A percentile compares a stretch with the other conserved stretches of the same genome.
These are phyloP conservation scores for Pocillopora grandis DNA, from an alignment of 92 coral and sea anemone species.

Conservation along the genomic window DNA sequence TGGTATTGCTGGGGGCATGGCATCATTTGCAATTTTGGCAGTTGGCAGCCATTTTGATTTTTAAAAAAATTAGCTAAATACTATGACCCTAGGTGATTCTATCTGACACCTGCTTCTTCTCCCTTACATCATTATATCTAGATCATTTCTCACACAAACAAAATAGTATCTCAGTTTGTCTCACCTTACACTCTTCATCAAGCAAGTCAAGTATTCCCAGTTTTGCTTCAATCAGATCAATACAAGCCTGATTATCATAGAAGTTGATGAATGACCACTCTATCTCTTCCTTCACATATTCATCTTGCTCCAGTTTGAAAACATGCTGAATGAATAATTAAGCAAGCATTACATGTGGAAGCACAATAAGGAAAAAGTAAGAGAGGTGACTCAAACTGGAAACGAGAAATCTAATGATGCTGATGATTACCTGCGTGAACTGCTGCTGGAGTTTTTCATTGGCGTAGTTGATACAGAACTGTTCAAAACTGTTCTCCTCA, in stretches of 20 bases:
- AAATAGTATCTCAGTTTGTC: neutral
- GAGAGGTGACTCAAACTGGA: neutral
- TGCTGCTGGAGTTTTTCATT: constrained; percentile 98
- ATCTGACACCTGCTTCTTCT: neutral
- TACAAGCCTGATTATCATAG: constrained; percentile 98
- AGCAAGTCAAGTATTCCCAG: constrained; percentile 93
- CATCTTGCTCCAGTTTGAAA: constrained; percentile 97
- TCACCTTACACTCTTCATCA: constrained; percentile 99
- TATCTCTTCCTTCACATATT: constrained; percentile 90
- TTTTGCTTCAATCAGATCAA: constrained; percentile 93
- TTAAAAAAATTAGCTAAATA: too few relatives aligned
- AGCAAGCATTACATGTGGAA: neutral
- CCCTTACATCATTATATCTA: neutral
- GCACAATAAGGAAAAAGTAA: neutral
- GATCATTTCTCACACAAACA: neutral
- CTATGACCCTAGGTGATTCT: too few relatives aligned
- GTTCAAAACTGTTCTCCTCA: constrained; percentile 96
- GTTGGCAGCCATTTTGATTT: too few relatives aligned
- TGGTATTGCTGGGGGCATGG: too few relatives aligned
- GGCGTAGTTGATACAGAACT: constrained; percentile 96
- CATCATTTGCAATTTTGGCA: too few relatives aligned
- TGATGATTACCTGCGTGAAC: constrained; percentile 80
- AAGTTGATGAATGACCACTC: constrained; percentile 98
- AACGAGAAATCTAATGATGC: too few relatives aligned
- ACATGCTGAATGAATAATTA: constrained; percentile 72